Conservation (phyloP, 1,140 invertebrate species). For the Apis laboriosa region DNA sequence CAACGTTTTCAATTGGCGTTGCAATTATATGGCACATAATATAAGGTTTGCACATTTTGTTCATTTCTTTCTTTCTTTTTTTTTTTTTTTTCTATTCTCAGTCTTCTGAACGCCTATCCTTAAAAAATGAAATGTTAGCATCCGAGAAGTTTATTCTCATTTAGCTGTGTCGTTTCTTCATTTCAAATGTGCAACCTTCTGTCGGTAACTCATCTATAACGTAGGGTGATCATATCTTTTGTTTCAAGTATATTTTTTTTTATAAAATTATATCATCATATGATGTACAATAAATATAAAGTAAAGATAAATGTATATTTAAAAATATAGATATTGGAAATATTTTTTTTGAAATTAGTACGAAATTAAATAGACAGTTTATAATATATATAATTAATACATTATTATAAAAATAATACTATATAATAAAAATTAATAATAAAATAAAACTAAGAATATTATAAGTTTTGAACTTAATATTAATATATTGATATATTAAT, state of each 20-base stretch:
- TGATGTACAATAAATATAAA: slow-evolving; percentile 12
- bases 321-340: slow-evolving; percentile 10
- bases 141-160: slow-evolving; percentile 10
- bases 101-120: slow-evolving; percentile 43
- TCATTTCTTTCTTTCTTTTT: not conserved
- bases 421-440: too few relatives aligned
- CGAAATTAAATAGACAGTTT: not conserved
- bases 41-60: slow-evolving; percentile 26
- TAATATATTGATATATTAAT: not conserved
- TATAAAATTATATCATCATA: not conserved
- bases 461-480: not conserved
- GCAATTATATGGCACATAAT: slow-evolving; percentile 48
- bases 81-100: slow-evolving; percentile 23
- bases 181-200: not conserved
- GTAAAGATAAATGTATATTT: not conserved
- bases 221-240: slow-evolving; percentile 39
- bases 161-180: not conserved
- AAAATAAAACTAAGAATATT: not conserved
- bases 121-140: slow-evolving; percentile 15
- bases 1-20: not conserved
- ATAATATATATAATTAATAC: too few relatives aligned
- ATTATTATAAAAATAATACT: not conserved
- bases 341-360: not conserved
- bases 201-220: slow-evolving; percentile 34
- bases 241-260: too few relatives aligned